These are phyloP conservation scores for Ispidina lecontei DNA, from an alignment of 2,797 vertebrate species.

Conservation along the genomic window DNA sequence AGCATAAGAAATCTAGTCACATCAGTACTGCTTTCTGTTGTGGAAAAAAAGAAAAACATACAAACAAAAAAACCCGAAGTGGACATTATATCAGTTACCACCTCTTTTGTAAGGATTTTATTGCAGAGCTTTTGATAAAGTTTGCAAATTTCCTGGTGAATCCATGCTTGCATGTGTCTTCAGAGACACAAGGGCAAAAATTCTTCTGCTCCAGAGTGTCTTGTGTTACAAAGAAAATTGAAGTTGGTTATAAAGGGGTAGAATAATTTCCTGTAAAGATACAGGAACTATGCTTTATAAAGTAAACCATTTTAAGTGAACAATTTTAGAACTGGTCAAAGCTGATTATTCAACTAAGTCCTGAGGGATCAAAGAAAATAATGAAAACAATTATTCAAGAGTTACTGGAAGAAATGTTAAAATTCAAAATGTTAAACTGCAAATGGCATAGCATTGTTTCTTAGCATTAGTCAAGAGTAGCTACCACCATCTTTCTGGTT, in stretches of 20 bases:
- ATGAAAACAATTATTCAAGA: background rate
- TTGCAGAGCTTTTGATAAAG: background rate
- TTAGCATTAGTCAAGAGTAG: background rate
- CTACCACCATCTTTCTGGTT: background rate
- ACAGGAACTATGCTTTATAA: background rate
- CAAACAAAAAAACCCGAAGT: background rate
- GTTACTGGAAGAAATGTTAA: background rate
- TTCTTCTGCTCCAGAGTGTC: background rate
- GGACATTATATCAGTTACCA: background rate
- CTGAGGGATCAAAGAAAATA: background rate
- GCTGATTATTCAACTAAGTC: background rate
- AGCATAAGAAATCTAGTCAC: background rate
- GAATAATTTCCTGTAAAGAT: background rate
- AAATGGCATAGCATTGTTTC: background rate
- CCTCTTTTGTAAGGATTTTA: background rate
- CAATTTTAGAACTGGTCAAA: background rate
- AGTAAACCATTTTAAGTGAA: background rate
- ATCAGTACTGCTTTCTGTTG: background rate
- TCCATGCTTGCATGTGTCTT: background rate
- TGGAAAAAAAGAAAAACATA: background rate
- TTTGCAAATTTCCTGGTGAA: background rate
- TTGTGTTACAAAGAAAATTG: background rate
- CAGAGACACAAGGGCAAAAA: background rate
- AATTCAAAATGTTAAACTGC: background rate
- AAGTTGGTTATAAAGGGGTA: background rate